Evolutionary conservation across 2,113 vertebrate genomes (phyloP), one percentile per base, ranked within the genome.

Genomic region (Glaucomys volans): DNA sequence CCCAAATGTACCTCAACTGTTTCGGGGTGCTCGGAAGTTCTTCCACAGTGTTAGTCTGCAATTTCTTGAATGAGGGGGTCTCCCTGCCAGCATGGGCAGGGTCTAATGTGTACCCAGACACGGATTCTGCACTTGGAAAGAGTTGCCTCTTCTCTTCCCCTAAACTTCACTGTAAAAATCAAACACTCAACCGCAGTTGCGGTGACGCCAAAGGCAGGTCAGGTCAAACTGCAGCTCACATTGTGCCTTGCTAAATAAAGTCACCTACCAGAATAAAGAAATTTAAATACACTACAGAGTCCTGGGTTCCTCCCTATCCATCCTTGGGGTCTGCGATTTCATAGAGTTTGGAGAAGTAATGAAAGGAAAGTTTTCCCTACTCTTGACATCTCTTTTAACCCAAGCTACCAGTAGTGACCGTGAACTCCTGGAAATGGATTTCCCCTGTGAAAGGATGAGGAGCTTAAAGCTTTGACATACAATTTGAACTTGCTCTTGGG

Each of bases 181-280:
- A 77, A 95, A 95, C 80, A 26, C 35, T 74, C 62, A 30, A 40
- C 80, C 92, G 4, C 90, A 81, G 13, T n/a, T 75, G 44, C 93
- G 50, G 28, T 24, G 20, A 57, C 42, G 79, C 91, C 71, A 77
- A 71, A 79, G 66, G 14, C 16, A 66, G 28, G 0, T 42, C 40
- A 72, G 67, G 64, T 59, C 3, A 18, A 79, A 37, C 32, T 79
- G 28, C 28, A 86, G 32, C 77, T 87, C 85, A 54, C 20, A 22
- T 79, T 44, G 71, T 75, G 69, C 42, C 30, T 76, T 80, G 50
- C 87, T 87, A 37, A 66, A 35, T 64, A 26, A 69, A 79, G 16
- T 47, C 50, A 2, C 20, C 80, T 75, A 35, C 17, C 20, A 24
- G n/a, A 69, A 47, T 4, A 42, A 69, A 84, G 71, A 94, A 8